Evolutionary conservation across 1,140 invertebrate species (phyloP), one percentile per base, ranked within the genome.

Genomic region (Pseudomyrmex gracilis): DNA sequence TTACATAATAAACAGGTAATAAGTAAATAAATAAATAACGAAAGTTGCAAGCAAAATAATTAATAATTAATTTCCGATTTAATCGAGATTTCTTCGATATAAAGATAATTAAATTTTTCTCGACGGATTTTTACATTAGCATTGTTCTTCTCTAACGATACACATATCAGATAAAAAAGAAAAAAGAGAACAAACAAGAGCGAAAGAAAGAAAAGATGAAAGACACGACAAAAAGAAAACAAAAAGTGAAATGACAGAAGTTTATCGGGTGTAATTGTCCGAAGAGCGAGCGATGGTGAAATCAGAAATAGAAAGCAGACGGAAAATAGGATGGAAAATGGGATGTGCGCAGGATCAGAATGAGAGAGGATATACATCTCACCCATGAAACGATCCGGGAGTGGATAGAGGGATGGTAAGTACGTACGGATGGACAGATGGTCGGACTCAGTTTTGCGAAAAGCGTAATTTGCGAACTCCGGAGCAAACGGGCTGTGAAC

Each of bases 381-480:
- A 13, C 45, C 53, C 47, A n/a, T 70, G 15, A 78, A 78, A 70
- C 76, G 51, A 78, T 78, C 51, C 22, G 20, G 24, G 9, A 34
- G 43, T 34, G 47, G 22, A 24, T 61, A 13, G 20, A 24, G 49
- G 17, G 53, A 49, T 60, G 15, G 22, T 34, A 47, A 5, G 17
- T n/a, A 68, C 70, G 20, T 5, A 12, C 24, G 4, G 10, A 68
- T 68, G 51, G 8, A 68, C 58, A 10, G n/a, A 34, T 43, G 43
- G 13, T 49, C 5, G 61, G 9, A 73, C 8, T 22, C 71, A 80
- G 12, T 73, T 86, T 76, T 57, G 45, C 67, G 51, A 43, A 58
- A 57, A 60, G 53, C 34, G 34, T 85, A 85, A 73, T 57, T 43
- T 10, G n/a, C n/a, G 13, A 22, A 84, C 5, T 68, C 70, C 53